Evolutionary conservation across 2,888 invertebrate species (phyloP).

Genomic region (Magallana nippona): DNA sequence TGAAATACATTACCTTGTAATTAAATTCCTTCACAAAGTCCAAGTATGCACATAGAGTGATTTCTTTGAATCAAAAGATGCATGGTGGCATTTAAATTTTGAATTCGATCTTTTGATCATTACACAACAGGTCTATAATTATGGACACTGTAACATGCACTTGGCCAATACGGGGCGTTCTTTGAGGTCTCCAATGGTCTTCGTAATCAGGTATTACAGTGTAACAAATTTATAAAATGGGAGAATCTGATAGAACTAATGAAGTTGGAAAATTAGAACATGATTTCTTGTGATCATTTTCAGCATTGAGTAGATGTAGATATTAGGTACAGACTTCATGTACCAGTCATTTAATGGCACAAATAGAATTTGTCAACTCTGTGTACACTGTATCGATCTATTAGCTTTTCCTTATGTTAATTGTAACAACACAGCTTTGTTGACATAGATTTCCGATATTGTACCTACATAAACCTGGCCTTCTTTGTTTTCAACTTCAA

Average conservation of each 20-base stretch:
- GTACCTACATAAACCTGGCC: not conserved
- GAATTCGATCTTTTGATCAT: not conserved
- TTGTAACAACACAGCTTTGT: not conserved
- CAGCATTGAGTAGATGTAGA: not conserved
- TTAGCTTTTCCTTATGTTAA: no score
- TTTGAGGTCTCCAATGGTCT: no score
- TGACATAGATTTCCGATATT: constrained; percentile 1
- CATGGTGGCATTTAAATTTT: constrained; percentile 11
- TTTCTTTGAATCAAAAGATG: not conserved
- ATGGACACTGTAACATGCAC: not conserved
- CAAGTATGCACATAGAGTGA: not conserved
- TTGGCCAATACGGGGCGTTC: not conserved
- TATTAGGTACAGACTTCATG: no score
- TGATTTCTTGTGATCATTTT: not conserved
- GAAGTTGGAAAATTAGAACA: not conserved
- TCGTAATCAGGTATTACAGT: no score
- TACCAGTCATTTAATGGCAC: no score
- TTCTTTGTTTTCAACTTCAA: not conserved
- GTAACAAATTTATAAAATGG: no score
- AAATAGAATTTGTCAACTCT: no score
- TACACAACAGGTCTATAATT: not conserved
- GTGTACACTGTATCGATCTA: no score
- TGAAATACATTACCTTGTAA: no score
- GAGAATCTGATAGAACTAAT: no score
- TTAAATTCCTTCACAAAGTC: no score